phyloP scores from a whole-genome alignment of 2,797 vertebrate species.

The Pitangus sulphuratus region DNA sequence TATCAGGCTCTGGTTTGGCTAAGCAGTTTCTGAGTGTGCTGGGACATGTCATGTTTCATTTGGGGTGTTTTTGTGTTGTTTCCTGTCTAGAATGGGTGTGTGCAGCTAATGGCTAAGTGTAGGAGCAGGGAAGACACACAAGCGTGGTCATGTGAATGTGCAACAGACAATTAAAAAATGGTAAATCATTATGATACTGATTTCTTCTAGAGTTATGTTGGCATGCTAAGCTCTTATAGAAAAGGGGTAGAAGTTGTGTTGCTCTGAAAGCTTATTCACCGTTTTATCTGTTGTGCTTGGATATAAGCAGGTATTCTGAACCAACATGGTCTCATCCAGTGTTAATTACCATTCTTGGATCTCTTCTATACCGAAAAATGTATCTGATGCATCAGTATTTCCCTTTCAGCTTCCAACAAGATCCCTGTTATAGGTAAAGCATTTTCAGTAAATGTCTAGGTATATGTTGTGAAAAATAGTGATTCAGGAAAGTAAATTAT shows the following conservation, averaged over 20 bases:
- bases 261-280: neutral
- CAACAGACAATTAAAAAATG: neutral
- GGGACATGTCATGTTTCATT: neutral
- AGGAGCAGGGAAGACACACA: neutral
- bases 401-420: neutral
- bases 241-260: neutral
- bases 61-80: neutral
- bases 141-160: neutral
- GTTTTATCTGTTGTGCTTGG: neutral
- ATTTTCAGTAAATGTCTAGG: constrained; percentile 16
- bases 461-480: constrained; percentile 6
- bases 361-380: neutral
- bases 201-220: neutral
- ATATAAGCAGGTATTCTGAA: neutral
- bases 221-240: neutral
- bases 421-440: neutral
- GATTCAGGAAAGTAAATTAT: constrained; percentile 46
- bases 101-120: neutral
- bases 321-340: neutral
- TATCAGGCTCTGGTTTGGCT: neutral
- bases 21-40: neutral
- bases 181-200: neutral
- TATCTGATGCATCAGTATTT: neutral
- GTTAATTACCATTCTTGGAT: neutral
- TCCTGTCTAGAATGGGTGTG: neutral